Percentiles rank a stretch among this genome's conserved stretches.
Conservation (phyloP, 2,888 invertebrate species). For the Apamea anceps region DNA sequence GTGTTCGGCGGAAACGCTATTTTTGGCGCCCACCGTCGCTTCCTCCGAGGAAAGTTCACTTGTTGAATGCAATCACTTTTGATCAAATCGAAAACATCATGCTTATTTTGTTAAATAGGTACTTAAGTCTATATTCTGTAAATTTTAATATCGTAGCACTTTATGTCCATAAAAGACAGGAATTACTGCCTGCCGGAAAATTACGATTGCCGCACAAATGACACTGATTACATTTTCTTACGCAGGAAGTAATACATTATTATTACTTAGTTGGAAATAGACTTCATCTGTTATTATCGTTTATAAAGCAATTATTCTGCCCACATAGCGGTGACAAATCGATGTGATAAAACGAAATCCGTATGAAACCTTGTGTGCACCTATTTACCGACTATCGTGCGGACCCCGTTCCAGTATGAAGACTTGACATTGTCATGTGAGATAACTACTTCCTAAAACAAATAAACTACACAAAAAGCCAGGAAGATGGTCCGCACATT, state of each 20-base stretch:
- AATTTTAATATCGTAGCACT: slow-evolving; percentile 11
- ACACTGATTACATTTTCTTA: slow-evolving; percentile 62
- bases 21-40: slow-evolving; percentile 89
- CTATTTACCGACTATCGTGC: not conserved
- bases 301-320: slow-evolving; percentile 67
- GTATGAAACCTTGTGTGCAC: not conserved
- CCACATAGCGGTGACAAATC: slow-evolving; percentile 60
- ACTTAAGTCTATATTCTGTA: slow-evolving; percentile 11
- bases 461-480: slow-evolving; percentile 46
- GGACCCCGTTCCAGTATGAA: not conserved
- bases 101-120: slow-evolving; percentile 59
- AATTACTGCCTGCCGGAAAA: slow-evolving; percentile 57
- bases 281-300: slow-evolving; percentile 59
- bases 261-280: slow-evolving; percentile 42
- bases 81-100: slow-evolving; percentile 67
- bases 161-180: slow-evolving; percentile 44
- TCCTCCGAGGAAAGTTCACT: slow-evolving; percentile 88
- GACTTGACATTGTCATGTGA: not conserved
- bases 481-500: slow-evolving; percentile 78
- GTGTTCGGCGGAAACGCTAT: slow-evolving; percentile 88
- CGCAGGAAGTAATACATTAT: slow-evolving; percentile 61
- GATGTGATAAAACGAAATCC: slow-evolving; percentile 54
- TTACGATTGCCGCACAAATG: slow-evolving; percentile 48
- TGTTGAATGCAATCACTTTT: slow-evolving; percentile 78
- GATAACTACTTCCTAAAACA: slow-evolving; percentile 33